Percentiles rank a stretch among this genome's conserved stretches.
phyloP scores from a whole-genome alignment of 2,888 invertebrate genomes.

The Atherix ibis region DNA sequence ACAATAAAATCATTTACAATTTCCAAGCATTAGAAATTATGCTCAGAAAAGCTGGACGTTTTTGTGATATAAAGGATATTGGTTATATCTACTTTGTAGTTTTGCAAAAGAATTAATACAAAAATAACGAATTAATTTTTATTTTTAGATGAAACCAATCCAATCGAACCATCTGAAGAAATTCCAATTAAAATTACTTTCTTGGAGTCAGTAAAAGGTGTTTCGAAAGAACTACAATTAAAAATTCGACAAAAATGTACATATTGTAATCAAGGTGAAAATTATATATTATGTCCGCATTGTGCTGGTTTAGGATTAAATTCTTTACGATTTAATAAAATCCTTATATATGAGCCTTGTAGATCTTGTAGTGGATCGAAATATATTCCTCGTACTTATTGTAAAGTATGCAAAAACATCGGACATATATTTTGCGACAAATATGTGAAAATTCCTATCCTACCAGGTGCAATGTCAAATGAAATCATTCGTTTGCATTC shows the following conservation, averaged over 20 bases:
- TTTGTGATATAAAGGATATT: too few relatives aligned
- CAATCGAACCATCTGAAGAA: background rate
- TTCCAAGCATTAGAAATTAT: too few relatives aligned
- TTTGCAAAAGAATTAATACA: too few relatives aligned
- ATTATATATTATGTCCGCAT: too few relatives aligned
- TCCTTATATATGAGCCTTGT: conserved; percentile 16
- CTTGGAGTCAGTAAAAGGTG: conserved; percentile 22
- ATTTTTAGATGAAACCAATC: background rate
- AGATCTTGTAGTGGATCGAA: conserved; percentile 23
- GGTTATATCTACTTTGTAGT: too few relatives aligned
- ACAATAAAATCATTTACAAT: too few relatives aligned
- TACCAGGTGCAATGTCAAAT: conserved; percentile 20
- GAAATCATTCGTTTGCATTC: conserved; percentile 23
- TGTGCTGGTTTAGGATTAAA: too few relatives aligned
- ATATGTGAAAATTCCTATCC: conserved; percentile 18
- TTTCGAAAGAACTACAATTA: conserved; percentile 20
- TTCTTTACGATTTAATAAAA: too few relatives aligned
- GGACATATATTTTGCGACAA: conserved; percentile 19
- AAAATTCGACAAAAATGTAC: conserved; percentile 20
- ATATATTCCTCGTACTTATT: conserved; percentile 20
- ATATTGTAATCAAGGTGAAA: conserved; percentile 18
- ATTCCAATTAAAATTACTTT: conserved; percentile 15
- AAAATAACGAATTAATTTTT: too few relatives aligned
- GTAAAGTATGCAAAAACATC: conserved; percentile 21
- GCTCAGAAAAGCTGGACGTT: too few relatives aligned